These are phyloP conservation scores for Lethenteron reissneri DNA, from an alignment of 2,113 vertebrate genomes.

Conservation along the genomic window DNA sequence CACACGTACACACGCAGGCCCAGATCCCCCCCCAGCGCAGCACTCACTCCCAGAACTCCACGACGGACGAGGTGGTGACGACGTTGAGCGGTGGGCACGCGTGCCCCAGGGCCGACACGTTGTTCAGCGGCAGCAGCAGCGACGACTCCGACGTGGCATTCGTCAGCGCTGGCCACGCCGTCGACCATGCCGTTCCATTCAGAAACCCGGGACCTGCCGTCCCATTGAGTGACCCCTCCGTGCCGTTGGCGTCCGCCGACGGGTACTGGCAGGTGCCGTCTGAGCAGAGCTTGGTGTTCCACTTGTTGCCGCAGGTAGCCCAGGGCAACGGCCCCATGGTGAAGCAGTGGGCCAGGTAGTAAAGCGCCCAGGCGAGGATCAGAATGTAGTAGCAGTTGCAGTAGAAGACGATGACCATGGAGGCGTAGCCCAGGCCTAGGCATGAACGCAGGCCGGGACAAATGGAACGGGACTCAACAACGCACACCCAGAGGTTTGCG, in stretches of 20 bases:
- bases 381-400: slow-evolving; percentile 96
- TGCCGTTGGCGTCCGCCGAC: slow-evolving; percentile 22
- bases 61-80: slow-evolving; percentile 54
- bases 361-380: slow-evolving; percentile 90
- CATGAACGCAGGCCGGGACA: background rate
- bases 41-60: slow-evolving; percentile 94
- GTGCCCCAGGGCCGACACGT: background rate
- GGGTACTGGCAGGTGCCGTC: slow-evolving; percentile 34
- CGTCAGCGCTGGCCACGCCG: too few species aligned
- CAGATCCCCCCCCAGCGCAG: background rate
- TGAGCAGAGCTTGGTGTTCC: slow-evolving; percentile 67
- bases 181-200: too few species aligned
- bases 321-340: slow-evolving; percentile 51
- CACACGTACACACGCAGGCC: too few species aligned
- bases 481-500: background rate
- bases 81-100: slow-evolving; percentile 34
- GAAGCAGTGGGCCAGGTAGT: slow-evolving; percentile 80
- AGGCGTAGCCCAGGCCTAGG: slow-evolving; percentile 64
- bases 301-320: slow-evolving; percentile 67
- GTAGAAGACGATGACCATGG: slow-evolving; percentile 98
- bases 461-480: background rate
- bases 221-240: slow-evolving; percentile 9
- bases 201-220: too few species aligned
- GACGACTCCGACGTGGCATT: too few species aligned
- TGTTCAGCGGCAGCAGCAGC: background rate